These are phyloP conservation scores for Cistogaster globosa DNA, from an alignment of 2,888 invertebrate species.

Conservation along the genomic window DNA sequence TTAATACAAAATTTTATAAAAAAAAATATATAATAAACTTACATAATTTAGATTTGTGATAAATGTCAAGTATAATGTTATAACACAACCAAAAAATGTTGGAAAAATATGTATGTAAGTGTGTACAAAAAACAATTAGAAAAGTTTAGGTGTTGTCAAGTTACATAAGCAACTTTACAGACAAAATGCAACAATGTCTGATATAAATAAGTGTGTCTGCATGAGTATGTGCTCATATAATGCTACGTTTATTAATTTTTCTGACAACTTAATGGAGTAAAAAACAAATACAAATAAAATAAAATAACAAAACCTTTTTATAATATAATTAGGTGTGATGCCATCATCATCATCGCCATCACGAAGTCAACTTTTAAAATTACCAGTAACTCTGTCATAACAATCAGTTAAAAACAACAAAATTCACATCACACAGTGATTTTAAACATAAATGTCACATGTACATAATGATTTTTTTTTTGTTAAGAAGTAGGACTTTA, in stretches of 20 bases:
- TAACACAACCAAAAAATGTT: conserved; percentile 46
- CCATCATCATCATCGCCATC: background rate
- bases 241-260: conserved; percentile 47
- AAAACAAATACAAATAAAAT: conserved; percentile 21
- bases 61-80: conserved; percentile 49
- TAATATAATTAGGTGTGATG: conserved; percentile 62
- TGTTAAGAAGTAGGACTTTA: background rate
- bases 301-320: conserved; percentile 50
- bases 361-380: conserved; percentile 31
- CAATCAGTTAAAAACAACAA: conserved; percentile 24
- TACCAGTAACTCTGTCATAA: conserved; percentile 40
- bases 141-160: conserved; percentile 1
- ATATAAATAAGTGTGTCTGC: background rate
- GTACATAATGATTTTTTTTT: too few species aligned
- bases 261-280: conserved; percentile 60
- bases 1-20: conserved; percentile 26
- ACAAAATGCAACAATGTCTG: conserved; percentile 14
- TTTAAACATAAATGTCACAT: conserved; percentile 45
- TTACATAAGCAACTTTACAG: background rate
- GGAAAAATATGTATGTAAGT: background rate
- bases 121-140: background rate
- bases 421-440: background rate
- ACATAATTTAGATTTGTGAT: conserved; percentile 39
- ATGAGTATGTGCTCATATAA: background rate
- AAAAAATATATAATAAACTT: background rate